Percentiles rank a stretch among this genome's conserved stretches.
Evolutionary conservation across 2,797 vertebrate species (phyloP).

Genomic region (Coregonus suidteri): DNA sequence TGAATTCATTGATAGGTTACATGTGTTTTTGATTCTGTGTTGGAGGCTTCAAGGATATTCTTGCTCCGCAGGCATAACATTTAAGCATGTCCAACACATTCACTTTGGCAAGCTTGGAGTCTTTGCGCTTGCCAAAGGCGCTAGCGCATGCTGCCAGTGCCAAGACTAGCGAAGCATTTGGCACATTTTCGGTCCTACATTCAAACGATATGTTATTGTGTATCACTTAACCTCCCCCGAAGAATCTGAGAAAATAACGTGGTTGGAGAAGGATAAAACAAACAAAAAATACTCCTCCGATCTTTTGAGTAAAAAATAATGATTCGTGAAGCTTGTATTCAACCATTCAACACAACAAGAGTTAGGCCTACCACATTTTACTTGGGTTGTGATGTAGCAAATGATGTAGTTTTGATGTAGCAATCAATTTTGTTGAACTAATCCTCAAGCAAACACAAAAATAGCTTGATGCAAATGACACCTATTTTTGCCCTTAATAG

Average conservation of each 20-base stretch:
- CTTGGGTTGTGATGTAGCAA: background rate
- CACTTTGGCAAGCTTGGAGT: conserved; percentile 7
- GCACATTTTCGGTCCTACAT: conserved; percentile 1
- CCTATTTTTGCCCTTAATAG: background rate
- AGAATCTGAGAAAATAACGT: background rate
- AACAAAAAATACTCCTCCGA: background rate
- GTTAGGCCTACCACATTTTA: background rate
- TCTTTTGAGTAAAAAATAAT: background rate
- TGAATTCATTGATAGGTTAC: background rate
- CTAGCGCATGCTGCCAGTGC: background rate
- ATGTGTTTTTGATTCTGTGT: background rate
- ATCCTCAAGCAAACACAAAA: background rate
- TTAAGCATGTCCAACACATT: conserved; percentile 7
- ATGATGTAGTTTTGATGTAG: background rate
- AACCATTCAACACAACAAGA: background rate
- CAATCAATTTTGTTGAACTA: background rate
- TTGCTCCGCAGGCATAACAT: background rate
- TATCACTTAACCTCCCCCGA: conserved; percentile 1
- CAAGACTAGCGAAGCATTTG: conserved; percentile 10
- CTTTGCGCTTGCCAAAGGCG: background rate
- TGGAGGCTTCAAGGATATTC: background rate
- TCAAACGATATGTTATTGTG: conserved; percentile 16
- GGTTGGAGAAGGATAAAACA: background rate
- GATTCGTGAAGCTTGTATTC: background rate
- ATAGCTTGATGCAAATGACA: background rate